Base-by-base conservation (phyloP, 2,797 vertebrate genomes). In the Syncerus caffer region DNA sequence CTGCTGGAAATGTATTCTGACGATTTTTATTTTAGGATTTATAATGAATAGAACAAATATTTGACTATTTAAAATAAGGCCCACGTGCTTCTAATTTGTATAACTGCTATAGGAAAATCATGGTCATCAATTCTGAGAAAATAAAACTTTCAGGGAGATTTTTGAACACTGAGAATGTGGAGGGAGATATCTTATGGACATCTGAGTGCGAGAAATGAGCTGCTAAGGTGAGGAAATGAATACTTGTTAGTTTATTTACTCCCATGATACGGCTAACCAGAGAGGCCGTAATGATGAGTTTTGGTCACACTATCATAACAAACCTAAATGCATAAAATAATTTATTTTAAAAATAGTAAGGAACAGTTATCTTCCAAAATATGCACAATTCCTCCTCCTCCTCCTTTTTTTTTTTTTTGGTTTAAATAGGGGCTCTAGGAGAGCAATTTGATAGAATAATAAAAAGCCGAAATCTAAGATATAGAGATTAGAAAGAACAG, bases 11-110 rank as follows among this genome's bases (percentile, higher is more conserved):
- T 79, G 23, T 47, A 96, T 71, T 90, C 64, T 83, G 71, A 82
- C n/a, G 90, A 71, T 51, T 93, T 93, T 93, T 88, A 31, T 91
- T 89, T 92, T 87, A 93, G 47, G 45, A 86, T 91, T 93, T 71
- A 91, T 62, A 92, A 92, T 53, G 47, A 12, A 50, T 29, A 92
- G 51, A 91, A 55, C 27, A 95, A 64, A 79, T 90, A 78, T 83
- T 12, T 93, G 23, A 50, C 27, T 82, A 85, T 62, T 88, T 90
- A 87, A 86, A 97, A 60, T 71, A 93, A 88, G 57, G 58, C 27
- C 45, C 27, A 29, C 5, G 3, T 27, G 17, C 15, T 29, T 97
- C 71, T 91, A n/a, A 62, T 34, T 16, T 87, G 42, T 60, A 16
- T 97, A 92, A 82, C 0, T 31, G 90, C n/a, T 55, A 42, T 4